phyloP scores from a whole-genome alignment of 2,888 invertebrate genomes.

The Hydriomena furcata region DNA sequence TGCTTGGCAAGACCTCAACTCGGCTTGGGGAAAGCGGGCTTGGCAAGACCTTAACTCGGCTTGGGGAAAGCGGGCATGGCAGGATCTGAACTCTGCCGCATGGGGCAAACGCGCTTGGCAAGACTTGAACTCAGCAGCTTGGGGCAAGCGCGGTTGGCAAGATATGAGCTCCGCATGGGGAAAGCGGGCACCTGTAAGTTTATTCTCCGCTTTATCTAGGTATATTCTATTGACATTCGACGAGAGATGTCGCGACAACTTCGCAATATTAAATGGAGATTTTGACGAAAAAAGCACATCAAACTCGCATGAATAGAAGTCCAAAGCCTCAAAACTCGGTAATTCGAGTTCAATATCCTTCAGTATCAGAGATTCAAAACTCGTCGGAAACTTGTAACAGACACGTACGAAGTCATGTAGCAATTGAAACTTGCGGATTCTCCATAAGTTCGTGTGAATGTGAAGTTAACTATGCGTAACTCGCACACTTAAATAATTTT shows the following conservation, averaged over 20 bases:
- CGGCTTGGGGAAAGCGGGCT: conserved; percentile 84
- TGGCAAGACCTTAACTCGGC: conserved; percentile 82
- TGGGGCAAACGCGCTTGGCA: conserved; percentile 86
- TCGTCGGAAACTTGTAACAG: conserved; percentile 22
- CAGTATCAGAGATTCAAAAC: conserved; percentile 14
- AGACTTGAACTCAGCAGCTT: conserved; percentile 78
- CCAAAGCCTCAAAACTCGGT: conserved; percentile 5
- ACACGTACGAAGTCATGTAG: conserved; percentile 28
- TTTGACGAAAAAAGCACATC: conserved; percentile 5
- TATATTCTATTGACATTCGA: too few relatives aligned
- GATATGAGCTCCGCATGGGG: conserved; percentile 82
- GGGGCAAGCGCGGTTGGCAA: conserved; percentile 85
- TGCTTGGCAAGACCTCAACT: conserved; percentile 83
- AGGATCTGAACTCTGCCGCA: conserved; percentile 71
- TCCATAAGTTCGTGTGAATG: conserved; percentile 16
- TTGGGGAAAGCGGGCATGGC: conserved; percentile 86
- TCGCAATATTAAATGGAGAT: background rate
- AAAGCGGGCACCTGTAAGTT: conserved; percentile 76
- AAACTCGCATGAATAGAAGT: conserved; percentile 18
- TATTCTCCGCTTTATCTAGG: too few relatives aligned
- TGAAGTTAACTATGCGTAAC: conserved; percentile 18
- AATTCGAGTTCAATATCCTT: conserved; percentile 21
- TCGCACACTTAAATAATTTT: conserved; percentile 5
- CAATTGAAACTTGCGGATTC: conserved; percentile 21
- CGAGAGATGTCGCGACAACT: background rate